Conservation (phyloP, 2,113 vertebrate species). For the Neoarius graeffei region DNA sequence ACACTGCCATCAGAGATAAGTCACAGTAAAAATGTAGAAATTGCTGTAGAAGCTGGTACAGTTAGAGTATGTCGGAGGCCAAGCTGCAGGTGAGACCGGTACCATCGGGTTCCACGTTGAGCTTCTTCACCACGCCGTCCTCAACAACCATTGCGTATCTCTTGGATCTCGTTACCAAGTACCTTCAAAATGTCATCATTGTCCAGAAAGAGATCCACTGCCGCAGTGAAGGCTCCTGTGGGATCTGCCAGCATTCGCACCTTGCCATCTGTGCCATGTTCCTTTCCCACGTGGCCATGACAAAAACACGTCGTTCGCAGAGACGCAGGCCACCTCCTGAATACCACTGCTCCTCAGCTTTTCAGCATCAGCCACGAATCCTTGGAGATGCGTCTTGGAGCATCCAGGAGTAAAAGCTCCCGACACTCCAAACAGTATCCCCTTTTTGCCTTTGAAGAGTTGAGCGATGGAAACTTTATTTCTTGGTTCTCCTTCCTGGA, state of each 20-base stretch:
- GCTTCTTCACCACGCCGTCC: conserved; percentile 77
- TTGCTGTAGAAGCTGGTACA: not conserved
- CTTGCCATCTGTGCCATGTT: conserved; percentile 79
- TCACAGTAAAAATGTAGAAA: too few relatives aligned
- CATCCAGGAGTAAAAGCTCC: conserved; percentile 90
- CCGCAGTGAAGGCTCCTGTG: conserved; percentile 83
- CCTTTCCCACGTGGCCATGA: conserved; percentile 83
- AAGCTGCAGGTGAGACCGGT: conserved; percentile 87
- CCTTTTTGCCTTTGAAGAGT: conserved; percentile 85
- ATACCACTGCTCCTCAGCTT: conserved; percentile 77
- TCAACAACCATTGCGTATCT: conserved; percentile 81
- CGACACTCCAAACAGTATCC: conserved; percentile 86
- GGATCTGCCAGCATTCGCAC: conserved; percentile 88
- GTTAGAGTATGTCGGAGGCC: conserved; percentile 70
- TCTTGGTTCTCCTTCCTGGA: conserved; percentile 81
- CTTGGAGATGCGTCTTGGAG: conserved; percentile 88
- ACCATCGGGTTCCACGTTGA: conserved; percentile 86
- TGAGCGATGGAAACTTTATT: conserved; percentile 78
- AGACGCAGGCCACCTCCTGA: conserved; percentile 80
- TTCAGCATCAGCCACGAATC: conserved; percentile 77
- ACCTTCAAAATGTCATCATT: conserved; percentile 73
- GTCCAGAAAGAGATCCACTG: conserved; percentile 79
- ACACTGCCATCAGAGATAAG: too few relatives aligned
- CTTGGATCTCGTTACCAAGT: conserved; percentile 83
- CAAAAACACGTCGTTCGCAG: conserved; percentile 89